Conservation (phyloP, 2,888 invertebrate species). For the Trichogramma dendrolimi region DNA sequence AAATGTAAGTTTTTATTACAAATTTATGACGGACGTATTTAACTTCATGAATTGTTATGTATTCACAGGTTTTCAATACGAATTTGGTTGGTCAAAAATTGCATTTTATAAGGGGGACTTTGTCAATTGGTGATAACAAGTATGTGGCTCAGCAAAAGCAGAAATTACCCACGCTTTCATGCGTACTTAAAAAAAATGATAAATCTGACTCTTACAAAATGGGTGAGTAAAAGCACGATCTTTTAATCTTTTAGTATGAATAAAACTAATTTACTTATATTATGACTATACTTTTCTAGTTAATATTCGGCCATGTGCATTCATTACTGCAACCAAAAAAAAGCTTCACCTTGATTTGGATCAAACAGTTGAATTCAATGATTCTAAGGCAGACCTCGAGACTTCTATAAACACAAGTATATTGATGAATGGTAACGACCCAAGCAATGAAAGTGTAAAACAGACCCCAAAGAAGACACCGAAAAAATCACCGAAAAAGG, state of each 20-base stretch:
- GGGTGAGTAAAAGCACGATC: constrained; percentile 11
- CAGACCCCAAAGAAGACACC: too few relatives aligned
- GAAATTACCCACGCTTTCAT: constrained; percentile 7
- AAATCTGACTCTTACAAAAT: constrained; percentile 12
- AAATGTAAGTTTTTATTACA: constrained; percentile 17
- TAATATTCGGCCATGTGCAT: constrained; percentile 17
- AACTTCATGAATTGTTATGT: background rate
- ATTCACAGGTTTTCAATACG: constrained; percentile 17
- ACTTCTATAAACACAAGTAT: too few relatives aligned
- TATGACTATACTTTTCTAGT: constrained; percentile 17
- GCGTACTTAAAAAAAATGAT: constrained; percentile 11
- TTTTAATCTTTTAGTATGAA: background rate
- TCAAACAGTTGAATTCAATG: too few relatives aligned
- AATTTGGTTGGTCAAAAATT: constrained; percentile 22
- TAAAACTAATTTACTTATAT: background rate
- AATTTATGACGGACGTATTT: too few relatives aligned
- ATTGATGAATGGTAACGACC: too few relatives aligned
- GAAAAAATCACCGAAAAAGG: too few relatives aligned
- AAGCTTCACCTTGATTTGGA: background rate
- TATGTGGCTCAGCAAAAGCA: constrained; percentile 17
- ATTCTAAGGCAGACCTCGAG: too few relatives aligned
- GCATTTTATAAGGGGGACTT: constrained; percentile 5
- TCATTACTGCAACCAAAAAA: constrained; percentile 18
- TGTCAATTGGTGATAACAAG: constrained; percentile 11
- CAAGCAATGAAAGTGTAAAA: too few relatives aligned